Base-by-base conservation (phyloP, 2,888 invertebrate species). In the Phaonia tiefii region DNA sequence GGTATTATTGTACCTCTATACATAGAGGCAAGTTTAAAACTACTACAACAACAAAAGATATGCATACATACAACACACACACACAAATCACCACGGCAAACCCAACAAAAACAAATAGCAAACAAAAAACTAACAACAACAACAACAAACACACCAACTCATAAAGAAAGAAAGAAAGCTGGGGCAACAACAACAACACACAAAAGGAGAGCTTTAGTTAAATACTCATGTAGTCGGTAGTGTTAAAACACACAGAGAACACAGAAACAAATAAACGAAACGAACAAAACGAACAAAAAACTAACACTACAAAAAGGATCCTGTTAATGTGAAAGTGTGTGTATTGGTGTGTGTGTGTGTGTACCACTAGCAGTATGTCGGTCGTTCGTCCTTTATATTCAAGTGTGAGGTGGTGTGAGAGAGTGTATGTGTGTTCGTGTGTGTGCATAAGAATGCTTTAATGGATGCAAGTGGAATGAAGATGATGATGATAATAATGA, bases 141-240 rank as follows among this genome's bases (percentile, higher is more conserved):
- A 77, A n/a, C n/a, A n/a, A n/a, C 31, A 31, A 77, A 77, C 67
- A 31, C 31, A 77, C 71, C 77, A 31, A 80, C 70, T 51, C 63
- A 63, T 39, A 63, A 42, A 37, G 63, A 63, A 63, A 20, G 39
- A 63, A 63, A 13, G 39, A 63, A 63, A 63, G 63, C 39, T 20
- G 42, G 51, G 51, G 51, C 51, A 20, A 51, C 51, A 51, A 51
- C 31, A 44, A 25, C 54, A 13, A 25, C 11, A 60, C n/a, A n/a
- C n/a, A n/a, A 31, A 31, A 31, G 31, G 8, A 20, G 54, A 72
- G 77, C 80, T 75, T 75, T 69, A 72, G 71, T 75, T 75, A 75
- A 63, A 72, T 37, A 81, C 78, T 72, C 78, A 72, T 81, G 63
- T 42, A 39, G 81, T 78, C 81, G 81, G 81, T 78, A 78, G 75